These are phyloP conservation scores for Synanthedon vespiformis DNA, from an alignment of 2,888 invertebrate species.

Conservation along the genomic window DNA sequence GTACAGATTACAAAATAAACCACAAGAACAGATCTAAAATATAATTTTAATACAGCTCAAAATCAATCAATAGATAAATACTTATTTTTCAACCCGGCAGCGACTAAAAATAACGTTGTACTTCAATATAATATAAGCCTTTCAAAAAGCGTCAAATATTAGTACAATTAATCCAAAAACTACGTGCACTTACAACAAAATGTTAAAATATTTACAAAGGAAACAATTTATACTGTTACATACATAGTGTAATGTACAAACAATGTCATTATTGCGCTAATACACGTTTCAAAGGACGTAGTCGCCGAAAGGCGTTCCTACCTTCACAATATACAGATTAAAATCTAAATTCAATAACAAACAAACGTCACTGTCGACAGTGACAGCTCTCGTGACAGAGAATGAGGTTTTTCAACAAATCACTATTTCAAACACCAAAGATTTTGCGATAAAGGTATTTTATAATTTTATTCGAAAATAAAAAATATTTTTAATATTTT, in stretches of 20 bases:
- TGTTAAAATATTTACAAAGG: slow-evolving; percentile 48
- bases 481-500: no score
- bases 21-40: slow-evolving; percentile 20
- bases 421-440: no score
- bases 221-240: slow-evolving; percentile 24
- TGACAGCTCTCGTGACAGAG: no score
- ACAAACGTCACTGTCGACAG: neutral
- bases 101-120: neutral
- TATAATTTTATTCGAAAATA: no score
- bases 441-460: no score
- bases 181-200: slow-evolving; percentile 18
- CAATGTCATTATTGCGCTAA: slow-evolving; percentile 43
- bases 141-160: neutral
- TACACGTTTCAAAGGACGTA: slow-evolving; percentile 26
- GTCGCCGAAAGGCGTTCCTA: neutral
- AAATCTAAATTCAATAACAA: neutral
- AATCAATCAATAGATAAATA: slow-evolving; percentile 43
- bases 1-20: no score
- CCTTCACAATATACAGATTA: no score
- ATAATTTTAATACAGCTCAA: slow-evolving; percentile 41
- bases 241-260: slow-evolving; percentile 19
- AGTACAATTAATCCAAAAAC: slow-evolving; percentile 8
- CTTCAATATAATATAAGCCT: neutral
- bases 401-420: no score
- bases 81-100: slow-evolving; percentile 11